Evolutionary conservation across 2,888 invertebrate genomes (phyloP), one percentile per base, ranked within the genome.

Genomic region (Busseola fusca): DNA sequence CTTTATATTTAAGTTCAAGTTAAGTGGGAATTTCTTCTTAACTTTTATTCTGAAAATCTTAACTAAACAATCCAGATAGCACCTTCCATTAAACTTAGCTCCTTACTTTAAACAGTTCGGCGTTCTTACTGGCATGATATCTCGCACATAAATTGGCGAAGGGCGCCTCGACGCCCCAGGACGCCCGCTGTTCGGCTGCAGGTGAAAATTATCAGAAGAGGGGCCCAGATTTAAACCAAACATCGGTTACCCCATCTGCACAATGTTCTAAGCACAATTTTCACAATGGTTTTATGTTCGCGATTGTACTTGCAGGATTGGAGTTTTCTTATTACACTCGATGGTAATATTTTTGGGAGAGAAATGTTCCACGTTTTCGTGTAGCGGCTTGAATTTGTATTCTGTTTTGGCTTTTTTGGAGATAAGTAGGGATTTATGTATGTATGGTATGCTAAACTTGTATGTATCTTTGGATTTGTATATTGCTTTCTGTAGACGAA

Each of bases 171-270:
- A 60, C 84, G 86, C 88, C 85, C 80, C 82, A 80, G 88, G 87
- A 87, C 83, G 83, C 76, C 72, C 81, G 76, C 30, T 48, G 45
- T 52, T 69, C 66, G 67, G 72, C 80, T 89, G 86, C 95, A 95
- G 95, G 95, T 95, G 95, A 95, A 93, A 95, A 95, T 95, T 94
- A 94, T 94, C 94, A 93, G 89, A 88, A 91, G 93, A 93, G 93
- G 91, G 85, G 78, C 81, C 87, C 93, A 91, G 93, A 93, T 93
- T 93, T 92, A 91, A 94, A 93, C 92, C 93, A 93, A 93, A 94
- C 94, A 94, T 91, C 85, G 87, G 87, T 83, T 81, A 84, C 81
- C 82, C 85, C 80, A 86, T 84, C 80, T 83, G 80, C 75, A 81
- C 78, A 83, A 74, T 77, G 78, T 78, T 80, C 71, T 80, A 83